Evolutionary conservation across 2,113 vertebrate genomes (phyloP).

Genomic region (Nicator chloris): DNA sequence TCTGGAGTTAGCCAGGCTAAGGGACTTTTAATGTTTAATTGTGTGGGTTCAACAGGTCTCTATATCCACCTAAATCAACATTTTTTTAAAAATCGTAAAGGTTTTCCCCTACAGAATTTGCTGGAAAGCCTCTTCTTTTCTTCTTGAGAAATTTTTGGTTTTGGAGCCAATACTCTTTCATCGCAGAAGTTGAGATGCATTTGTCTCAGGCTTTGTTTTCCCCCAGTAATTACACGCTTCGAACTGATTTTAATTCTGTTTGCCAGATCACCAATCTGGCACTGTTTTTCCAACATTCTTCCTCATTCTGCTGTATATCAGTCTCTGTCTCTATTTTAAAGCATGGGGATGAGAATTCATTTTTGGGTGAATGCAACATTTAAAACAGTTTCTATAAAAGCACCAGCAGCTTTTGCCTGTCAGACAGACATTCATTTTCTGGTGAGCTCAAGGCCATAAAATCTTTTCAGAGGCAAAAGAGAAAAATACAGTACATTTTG

Average conservation of each 20-base stretch:
- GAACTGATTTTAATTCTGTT: background rate
- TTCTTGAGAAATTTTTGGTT: conserved; percentile 9
- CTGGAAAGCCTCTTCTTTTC: conserved; percentile 18
- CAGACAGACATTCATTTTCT: background rate
- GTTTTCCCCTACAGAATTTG: conserved; percentile 26
- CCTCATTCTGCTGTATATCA: background rate
- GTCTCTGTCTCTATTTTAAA: background rate
- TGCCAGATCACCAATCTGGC: conserved; percentile 1
- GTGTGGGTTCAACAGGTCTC: background rate
- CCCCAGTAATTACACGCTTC: background rate
- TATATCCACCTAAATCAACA: background rate
- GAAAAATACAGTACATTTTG: background rate
- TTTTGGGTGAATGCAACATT: background rate
- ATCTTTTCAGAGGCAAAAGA: background rate
- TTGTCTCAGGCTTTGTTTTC: background rate
- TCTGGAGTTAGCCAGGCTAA: background rate
- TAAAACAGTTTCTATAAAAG: background rate
- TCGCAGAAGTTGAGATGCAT: background rate
- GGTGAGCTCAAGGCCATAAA: background rate
- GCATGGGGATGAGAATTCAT: background rate
- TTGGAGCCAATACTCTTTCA: conserved; percentile 43
- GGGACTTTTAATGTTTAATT: background rate
- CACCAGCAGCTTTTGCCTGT: background rate
- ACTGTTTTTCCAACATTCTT: conserved; percentile 19
- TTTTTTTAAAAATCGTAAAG: background rate